These are phyloP conservation scores for Sarcophaga peregrina DNA, from an alignment of 1,140 invertebrate genomes.

Conservation along the genomic window DNA sequence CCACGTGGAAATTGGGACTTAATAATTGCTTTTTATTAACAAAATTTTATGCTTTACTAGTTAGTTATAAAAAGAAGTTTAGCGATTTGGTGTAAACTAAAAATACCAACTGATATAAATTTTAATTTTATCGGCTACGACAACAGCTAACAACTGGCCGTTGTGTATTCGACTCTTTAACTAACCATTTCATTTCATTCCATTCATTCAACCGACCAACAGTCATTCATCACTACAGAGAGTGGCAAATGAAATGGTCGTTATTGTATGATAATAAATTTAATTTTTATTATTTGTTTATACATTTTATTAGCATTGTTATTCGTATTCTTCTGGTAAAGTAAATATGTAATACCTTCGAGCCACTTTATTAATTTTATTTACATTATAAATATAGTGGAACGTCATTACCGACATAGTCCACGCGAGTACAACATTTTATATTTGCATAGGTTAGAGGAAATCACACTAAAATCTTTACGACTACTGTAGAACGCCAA, in stretches of 20 bases:
- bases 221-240: not conserved
- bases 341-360: not conserved
- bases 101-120: not conserved
- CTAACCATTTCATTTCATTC: conserved; percentile 14
- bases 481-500: not conserved
- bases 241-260: not conserved
- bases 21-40: no score
- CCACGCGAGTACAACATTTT: not conserved
- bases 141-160: not conserved
- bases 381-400: conserved; percentile 26
- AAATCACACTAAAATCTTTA: not conserved
- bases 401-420: not conserved
- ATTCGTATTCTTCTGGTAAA: not conserved
- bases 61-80: no score
- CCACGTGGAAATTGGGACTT: no score
- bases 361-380: conserved; percentile 36
- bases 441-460: not conserved
- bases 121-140: not conserved
- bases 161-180: not conserved
- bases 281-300: conserved; percentile 40
- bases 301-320: conserved; percentile 13
- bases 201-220: not conserved
- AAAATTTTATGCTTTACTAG: no score
- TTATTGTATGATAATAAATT: conserved; percentile 33
- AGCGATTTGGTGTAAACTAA: no score